A percentile compares a stretch with the other conserved stretches of the same genome.
Evolutionary conservation across 2,113 vertebrate species (phyloP).

Genomic region (Saccopteryx bilineata): DNA sequence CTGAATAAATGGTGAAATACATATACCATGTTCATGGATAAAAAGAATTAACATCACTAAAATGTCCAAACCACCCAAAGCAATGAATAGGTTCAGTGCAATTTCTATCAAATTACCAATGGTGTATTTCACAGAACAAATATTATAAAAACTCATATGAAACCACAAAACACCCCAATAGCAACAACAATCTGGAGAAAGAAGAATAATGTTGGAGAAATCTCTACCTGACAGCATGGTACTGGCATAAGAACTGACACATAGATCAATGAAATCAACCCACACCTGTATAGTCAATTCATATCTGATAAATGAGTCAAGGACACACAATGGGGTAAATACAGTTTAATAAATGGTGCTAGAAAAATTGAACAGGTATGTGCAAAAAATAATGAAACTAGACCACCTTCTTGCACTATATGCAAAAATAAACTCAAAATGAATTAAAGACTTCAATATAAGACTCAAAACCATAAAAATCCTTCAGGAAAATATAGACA

Average conservation of each 20-base stretch:
- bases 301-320: neutral
- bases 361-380: neutral
- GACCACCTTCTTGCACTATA: neutral
- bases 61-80: no score
- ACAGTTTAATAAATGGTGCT: neutral
- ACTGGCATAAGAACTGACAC: neutral
- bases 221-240: neutral
- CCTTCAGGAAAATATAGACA: neutral
- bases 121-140: no score
- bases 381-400: neutral
- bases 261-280: neutral
- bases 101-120: no score
- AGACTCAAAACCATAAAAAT: neutral
- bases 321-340: neutral
- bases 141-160: no score
- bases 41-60: no score
- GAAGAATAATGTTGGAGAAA: no score
- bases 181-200: no score
- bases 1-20: slow-evolving; percentile 7
- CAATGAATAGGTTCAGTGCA: no score
- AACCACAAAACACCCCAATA: no score
- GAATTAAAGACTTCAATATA: neutral
- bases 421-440: neutral
- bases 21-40: neutral
- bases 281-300: neutral